Conservation (phyloP, 2,113 vertebrate species). For the Siniperca knerii region DNA sequence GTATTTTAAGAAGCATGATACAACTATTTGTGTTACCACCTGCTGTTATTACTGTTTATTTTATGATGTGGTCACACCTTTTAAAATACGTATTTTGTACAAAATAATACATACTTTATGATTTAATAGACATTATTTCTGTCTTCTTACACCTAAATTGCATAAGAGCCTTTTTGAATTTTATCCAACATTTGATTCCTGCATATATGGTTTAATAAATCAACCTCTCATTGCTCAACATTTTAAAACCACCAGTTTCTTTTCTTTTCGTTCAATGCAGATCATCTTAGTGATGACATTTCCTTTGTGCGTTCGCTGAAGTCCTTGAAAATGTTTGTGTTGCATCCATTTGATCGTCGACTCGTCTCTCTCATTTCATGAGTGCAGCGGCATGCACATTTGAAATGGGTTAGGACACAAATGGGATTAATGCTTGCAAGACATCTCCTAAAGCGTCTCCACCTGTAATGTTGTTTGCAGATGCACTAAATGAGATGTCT, state of each 20-base stretch:
- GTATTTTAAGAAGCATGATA: conserved; percentile 1
- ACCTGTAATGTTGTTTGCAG: conserved; percentile 82
- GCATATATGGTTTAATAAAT: conserved; percentile 48
- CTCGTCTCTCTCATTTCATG: conserved; percentile 75
- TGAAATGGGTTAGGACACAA: conserved; percentile 78
- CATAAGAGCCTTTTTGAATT: conserved; percentile 1
- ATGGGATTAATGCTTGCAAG: conserved; percentile 81
- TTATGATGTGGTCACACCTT: neutral
- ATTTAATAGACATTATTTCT: conserved; percentile 5
- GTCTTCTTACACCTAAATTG: conserved; percentile 12
- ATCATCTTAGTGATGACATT: conserved; percentile 69
- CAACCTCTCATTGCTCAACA: conserved; percentile 25
- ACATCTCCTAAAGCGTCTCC: conserved; percentile 79
- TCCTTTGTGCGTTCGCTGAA: conserved; percentile 67
- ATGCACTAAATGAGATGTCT: conserved; percentile 78
- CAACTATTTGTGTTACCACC: conserved; percentile 9
- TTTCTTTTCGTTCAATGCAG: conserved; percentile 54
- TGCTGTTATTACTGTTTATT: conserved; percentile 25
- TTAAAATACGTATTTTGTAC: neutral
- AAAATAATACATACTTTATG: neutral
- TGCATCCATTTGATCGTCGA: conserved; percentile 62
- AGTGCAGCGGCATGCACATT: conserved; percentile 75
- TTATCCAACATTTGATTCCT: conserved; percentile 29
- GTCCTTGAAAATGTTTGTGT: conserved; percentile 74
- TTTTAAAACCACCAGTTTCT: conserved; percentile 29